Base-by-base conservation (phyloP, 2,797 vertebrate genomes). In the Tauraco hartlaubi region DNA sequence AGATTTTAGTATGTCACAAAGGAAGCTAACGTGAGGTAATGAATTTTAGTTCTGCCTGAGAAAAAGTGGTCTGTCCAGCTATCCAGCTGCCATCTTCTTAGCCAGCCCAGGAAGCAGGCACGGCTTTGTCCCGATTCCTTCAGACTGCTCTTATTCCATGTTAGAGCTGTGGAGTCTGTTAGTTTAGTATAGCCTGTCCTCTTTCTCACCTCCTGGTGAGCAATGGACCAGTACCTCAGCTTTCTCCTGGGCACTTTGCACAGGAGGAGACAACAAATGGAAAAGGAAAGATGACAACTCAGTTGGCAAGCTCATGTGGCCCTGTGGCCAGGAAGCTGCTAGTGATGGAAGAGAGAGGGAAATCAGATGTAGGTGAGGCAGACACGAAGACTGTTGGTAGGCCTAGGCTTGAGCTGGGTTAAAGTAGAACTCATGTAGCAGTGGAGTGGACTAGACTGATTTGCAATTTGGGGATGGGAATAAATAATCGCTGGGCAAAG, bases 361-460 rank as follows among this genome's bases (percentile, higher is more conserved):
- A n/a, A 56, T 67, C 9, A 31, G 44, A 52, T 0, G 2, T 1
- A 31, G 31, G 37, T 1, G 4, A 54, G 55, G n/a, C 19, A 52
- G 74, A 33, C 4, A 9, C 20, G 23, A 59, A 61, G 35, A 20
- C 5, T 43, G 28, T 77, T 51, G 26, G 25, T 15, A 59, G n/a
- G n/a, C n/a, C 59, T 75, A 41, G 12, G 55, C 19, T 3, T 35
- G 51, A 54, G 39, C 6, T 51, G 31, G 9, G 12, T 41, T 41
- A 46, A 20, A 29, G 28, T 22, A 90, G 52, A 82, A 79, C 33
- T 75, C 67, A 37, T 0, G 5, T 2, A 55, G 46, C 63, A 21
- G 31, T 61, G 23, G 39, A 83, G 51, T 4, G 7, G 33, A 56
- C 28, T 31, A 49, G 19, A 31, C 14, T 35, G 31, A 66, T 69